Percentiles rank a stretch among this genome's conserved stretches.
Evolutionary conservation across 2,888 invertebrate species (phyloP).

Genomic region (Stenodera caucasica): DNA sequence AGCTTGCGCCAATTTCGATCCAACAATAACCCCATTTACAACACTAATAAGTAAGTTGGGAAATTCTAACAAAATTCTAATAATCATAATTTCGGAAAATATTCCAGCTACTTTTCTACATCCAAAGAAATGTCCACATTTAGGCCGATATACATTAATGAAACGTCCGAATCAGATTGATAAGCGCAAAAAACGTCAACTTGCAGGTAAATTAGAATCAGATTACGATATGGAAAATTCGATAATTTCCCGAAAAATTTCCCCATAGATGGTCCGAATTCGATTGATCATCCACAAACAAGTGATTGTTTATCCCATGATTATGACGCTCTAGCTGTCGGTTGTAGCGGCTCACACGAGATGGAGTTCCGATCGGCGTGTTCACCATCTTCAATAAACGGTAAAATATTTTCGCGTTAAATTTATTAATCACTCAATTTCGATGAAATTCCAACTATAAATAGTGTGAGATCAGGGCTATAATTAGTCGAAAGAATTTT

Average conservation of each 20-base stretch:
- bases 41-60: conserved; percentile 67
- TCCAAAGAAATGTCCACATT: conserved; percentile 68
- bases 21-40: conserved; percentile 60
- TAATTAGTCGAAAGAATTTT: too few relatives aligned
- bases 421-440: too few relatives aligned
- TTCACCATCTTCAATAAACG: conserved; percentile 56
- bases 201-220: conserved; percentile 46
- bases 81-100: not conserved
- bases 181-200: conserved; percentile 59
- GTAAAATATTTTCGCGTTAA: too few relatives aligned
- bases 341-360: conserved; percentile 62
- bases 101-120: conserved; percentile 64
- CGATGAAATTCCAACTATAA: too few relatives aligned
- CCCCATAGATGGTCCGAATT: conserved; percentile 34
- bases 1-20: conserved; percentile 64
- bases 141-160: conserved; percentile 67
- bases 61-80: not conserved
- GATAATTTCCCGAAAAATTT: not conserved
- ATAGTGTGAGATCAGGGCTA: too few relatives aligned
- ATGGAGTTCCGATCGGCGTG: conserved; percentile 66
- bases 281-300: not conserved
- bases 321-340: conserved; percentile 63
- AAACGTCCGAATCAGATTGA: conserved; percentile 28
- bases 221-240: too few relatives aligned
- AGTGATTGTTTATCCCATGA: conserved; percentile 59